Base-by-base conservation (phyloP, 2,797 vertebrate species). In the Leptatherina wallacei region DNA sequence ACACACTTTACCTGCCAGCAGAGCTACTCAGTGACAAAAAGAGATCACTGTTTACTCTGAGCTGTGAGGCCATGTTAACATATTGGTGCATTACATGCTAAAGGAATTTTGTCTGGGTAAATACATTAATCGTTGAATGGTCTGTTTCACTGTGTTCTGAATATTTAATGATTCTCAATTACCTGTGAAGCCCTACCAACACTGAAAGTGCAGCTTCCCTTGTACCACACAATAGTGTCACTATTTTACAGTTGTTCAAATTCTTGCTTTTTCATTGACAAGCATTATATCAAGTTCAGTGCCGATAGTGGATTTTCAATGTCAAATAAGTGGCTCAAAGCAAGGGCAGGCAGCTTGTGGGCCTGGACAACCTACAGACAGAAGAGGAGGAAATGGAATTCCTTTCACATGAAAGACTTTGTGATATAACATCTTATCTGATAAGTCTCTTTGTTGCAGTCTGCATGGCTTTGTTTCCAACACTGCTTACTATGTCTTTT, bases 231-330 rank as follows among this genome's bases (percentile, higher is more conserved):
- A 68, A 16, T 55, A 20, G 27, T 57, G 13, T 47, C 16, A 16
- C 38, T 49, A 13, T 69, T 67, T 61, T 1, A 33, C 61, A 71
- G 52, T 75, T 78, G 36, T 62, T 87, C 52, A 72, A 33, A 52
- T 81, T 81, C 35, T 61, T 67, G 11, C 35, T 75, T 75, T 76
- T 73, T 69, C 65, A 59, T 16, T 20, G 58, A 52, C 65, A 77
- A 51, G 63, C 54, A 59, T 85, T 82, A 82, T 85, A 91, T 91
- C 82, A 69, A 65, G 88, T 85, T 74, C 78, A 72, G 33, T 63
- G 72, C 67, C 71, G 89, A 80, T 81, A 58, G 80, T 35, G 44
- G 59, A 29, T 84, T 89, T 85, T 90, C 89, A 87, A 89, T 93
- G 92, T 89, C 89, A 90, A 77, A 78, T 8, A 59, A 80, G 72